Evolutionary conservation across 2,888 invertebrate genomes (phyloP), one percentile per base, ranked within the genome.

Genomic region (Diarsia dahlii): DNA sequence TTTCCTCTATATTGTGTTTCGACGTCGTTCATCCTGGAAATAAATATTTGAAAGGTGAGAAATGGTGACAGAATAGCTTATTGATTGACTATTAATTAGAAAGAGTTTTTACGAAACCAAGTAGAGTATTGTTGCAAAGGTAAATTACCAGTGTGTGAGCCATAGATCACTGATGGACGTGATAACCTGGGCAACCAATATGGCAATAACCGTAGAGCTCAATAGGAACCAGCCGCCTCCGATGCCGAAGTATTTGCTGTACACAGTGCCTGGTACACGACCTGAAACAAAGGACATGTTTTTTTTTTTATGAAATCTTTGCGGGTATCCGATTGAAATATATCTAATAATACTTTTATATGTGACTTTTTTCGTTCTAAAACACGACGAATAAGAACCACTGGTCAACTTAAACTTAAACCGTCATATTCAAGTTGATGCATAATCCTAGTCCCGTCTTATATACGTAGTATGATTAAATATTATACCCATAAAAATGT

Each of bases 131-230:
- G 5, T 46, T 13, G n/a, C 0, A 12, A 52, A 73, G 58, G 46
- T 50, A 23, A 52, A 50, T 94, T 93, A 98, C 98, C 98, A 98
- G 87, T 97, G 93, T 9, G 98, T 98, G 0, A 98, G 97, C 98
- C 98, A 98, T 90, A 98, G 97, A 93, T 99, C 98, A 66, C 97
- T 97, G 70, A 97, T 97, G 65, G 98, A 98, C 71, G 97, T 98
- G 69, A 97, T 93, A 45, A 97, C 90, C 93, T 98, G 98, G 3
- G 98, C 98, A 3, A 97, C 82, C 15, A 98, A 81, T 76, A 98
- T 96, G 54, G 97, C 92, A 0, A 97, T 48, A 0, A 97, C 46
- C 4, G 98, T 97, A 10, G 97, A 87, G 0, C 97, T 63, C 28
- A 98, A 92, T 71, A 97, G 91, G 15, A 95, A 90, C 87, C 97